These are phyloP conservation scores for Pandemis cinnamomeana DNA, from an alignment of 2,888 invertebrate species.

Conservation along the genomic window DNA sequence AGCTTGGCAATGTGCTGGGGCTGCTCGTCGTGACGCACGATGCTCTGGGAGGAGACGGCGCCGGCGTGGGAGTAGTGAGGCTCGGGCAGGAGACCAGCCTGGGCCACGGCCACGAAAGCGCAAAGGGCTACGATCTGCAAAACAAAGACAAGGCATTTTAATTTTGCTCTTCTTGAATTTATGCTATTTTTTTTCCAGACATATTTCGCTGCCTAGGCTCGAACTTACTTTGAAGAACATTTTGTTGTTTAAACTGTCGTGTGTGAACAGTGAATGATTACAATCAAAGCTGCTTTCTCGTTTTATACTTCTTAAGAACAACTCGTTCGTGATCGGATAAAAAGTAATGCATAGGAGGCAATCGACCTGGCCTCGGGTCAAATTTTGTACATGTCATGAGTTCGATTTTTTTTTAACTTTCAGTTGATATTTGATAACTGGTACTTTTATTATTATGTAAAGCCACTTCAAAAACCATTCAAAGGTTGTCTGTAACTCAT, in stretches of 20 bases:
- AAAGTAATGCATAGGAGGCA: not conserved
- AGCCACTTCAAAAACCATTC: too few relatives aligned
- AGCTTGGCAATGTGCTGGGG: constrained; percentile 48
- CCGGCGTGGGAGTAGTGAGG: constrained; percentile 66
- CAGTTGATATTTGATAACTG: too few relatives aligned
- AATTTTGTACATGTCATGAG: not conserved
- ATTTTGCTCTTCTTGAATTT: not conserved
- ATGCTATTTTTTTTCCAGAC: not conserved
- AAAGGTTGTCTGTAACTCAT: too few relatives aligned
- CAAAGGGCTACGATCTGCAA: constrained; percentile 57
- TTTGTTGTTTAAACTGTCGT: constrained; percentile 54
- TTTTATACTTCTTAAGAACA: constrained; percentile 47
- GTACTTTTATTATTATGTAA: too few relatives aligned
- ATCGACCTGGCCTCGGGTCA: constrained; percentile 21
- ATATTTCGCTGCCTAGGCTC: not conserved
- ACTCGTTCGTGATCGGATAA: constrained; percentile 1
- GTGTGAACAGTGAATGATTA: constrained; percentile 52
- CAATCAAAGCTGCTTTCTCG: constrained; percentile 40
- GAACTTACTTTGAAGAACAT: constrained; percentile 71
- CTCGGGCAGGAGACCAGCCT: constrained; percentile 57
- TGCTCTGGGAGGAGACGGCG: constrained; percentile 68
- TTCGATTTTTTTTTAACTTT: not conserved
- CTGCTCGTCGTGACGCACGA: constrained; percentile 68
- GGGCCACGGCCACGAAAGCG: constrained; percentile 54
- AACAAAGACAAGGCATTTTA: not conserved